Evolutionary conservation across 2,888 invertebrate genomes (phyloP).

Genomic region (Escarpia spicata): DNA sequence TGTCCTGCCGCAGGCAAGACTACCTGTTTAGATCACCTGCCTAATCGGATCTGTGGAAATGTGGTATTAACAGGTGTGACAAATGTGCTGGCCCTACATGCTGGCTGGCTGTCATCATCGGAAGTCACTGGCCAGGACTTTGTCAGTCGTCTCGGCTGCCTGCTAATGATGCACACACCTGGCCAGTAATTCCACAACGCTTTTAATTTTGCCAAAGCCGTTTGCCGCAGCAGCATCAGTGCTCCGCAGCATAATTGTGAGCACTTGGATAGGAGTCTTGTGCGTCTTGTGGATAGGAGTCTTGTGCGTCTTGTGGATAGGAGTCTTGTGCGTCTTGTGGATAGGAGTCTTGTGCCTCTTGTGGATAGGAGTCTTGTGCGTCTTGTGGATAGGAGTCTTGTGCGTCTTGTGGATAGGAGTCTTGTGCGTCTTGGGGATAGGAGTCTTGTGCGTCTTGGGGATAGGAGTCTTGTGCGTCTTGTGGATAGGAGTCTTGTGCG

Average conservation of each 20-base stretch:
- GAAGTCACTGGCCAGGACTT: not conserved
- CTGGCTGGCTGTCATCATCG: not conserved
- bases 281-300: not conserved
- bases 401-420: not conserved
- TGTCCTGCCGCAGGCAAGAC: not conserved
- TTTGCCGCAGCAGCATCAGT: not conserved
- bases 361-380: not conserved
- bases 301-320: not conserved
- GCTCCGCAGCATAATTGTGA: not conserved
- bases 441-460: not conserved
- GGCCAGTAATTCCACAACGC: not conserved
- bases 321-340: not conserved
- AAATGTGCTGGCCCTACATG: not conserved
- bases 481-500: not conserved
- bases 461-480: not conserved
- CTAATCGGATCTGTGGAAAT: not conserved
- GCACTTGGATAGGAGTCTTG: not conserved
- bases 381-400: not conserved
- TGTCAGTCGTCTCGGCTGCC: not conserved
- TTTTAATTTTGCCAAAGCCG: not conserved
- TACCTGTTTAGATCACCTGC: not conserved
- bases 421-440: not conserved
- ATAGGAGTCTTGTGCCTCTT: not conserved
- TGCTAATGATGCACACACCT: not conserved
- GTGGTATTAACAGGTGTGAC: not conserved